Percentiles rank a stretch among this genome's conserved stretches.
These are phyloP conservation scores for Frankliniella intonsa DNA, from an alignment of 2,888 invertebrate genomes.

Conservation along the genomic window DNA sequence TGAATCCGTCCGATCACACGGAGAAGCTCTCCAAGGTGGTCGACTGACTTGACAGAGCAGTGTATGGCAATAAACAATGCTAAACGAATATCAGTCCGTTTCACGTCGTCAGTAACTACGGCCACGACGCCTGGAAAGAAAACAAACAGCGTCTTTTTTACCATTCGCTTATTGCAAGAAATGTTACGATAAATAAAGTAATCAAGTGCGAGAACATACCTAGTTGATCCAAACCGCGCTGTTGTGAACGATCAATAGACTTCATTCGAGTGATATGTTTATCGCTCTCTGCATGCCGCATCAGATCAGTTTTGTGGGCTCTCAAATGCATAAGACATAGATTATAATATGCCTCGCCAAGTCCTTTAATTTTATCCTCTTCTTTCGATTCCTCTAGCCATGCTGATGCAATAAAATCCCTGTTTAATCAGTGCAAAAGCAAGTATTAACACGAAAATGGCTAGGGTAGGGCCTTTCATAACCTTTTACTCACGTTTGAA, in stretches of 20 bases:
- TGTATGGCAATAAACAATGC: not conserved
- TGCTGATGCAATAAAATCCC: no score
- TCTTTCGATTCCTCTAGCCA: not conserved
- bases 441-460: no score
- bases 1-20: slow-evolving; percentile 35
- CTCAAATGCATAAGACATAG: not conserved
- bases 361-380: not conserved
- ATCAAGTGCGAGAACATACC: not conserved
- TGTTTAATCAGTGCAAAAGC: no score
- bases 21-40: slow-evolving; percentile 37
- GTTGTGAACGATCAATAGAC: not conserved
- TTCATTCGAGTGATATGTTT: not conserved
- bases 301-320: not conserved
- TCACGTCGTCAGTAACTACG: not conserved
- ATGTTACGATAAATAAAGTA: not conserved
- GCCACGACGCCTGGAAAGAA: no score
- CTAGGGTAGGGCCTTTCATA: no score
- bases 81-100: not conserved
- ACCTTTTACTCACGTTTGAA: no score
- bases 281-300: not conserved
- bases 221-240: not conserved
- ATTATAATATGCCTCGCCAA: not conserved
- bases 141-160: no score
- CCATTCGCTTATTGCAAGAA: not conserved
- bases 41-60: slow-evolving; percentile 24